These are phyloP conservation scores for Rosalia funebris DNA, from an alignment of 2,888 invertebrate species.

Conservation along the genomic window DNA sequence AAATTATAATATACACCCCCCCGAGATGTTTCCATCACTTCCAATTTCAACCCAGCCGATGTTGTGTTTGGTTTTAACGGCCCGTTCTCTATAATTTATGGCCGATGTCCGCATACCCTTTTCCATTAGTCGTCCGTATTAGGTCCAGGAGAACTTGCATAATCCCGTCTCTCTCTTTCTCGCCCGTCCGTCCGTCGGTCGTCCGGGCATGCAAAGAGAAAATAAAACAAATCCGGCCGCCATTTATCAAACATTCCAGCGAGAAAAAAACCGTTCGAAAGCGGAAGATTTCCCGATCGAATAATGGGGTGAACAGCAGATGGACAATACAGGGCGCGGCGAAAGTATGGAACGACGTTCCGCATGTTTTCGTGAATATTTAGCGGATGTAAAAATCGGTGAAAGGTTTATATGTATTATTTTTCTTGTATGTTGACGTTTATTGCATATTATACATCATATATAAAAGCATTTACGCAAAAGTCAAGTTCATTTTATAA, in stretches of 20 bases:
- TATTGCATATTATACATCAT: no score
- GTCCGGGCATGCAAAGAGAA: neutral
- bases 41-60: neutral
- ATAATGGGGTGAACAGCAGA: constrained; percentile 11
- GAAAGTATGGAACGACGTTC: constrained; percentile 7
- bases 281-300: constrained; percentile 4
- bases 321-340: neutral
- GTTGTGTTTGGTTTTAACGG: constrained; percentile 1
- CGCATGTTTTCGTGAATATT: no score
- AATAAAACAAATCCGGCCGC: constrained; percentile 8
- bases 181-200: neutral
- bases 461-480: no score
- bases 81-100: neutral
- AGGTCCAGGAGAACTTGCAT: neutral
- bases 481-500: no score
- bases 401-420: no score
- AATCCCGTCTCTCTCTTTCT: neutral
- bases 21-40: constrained; percentile 1
- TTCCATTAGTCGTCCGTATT: neutral
- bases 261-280: neutral
- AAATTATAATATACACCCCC: neutral
- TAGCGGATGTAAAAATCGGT: no score
- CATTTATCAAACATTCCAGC: constrained; percentile 16
- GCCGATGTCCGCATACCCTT: neutral
- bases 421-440: no score